Evolutionary conservation across 2,113 vertebrate species (phyloP).

Genomic region (Notothenia rossii): DNA sequence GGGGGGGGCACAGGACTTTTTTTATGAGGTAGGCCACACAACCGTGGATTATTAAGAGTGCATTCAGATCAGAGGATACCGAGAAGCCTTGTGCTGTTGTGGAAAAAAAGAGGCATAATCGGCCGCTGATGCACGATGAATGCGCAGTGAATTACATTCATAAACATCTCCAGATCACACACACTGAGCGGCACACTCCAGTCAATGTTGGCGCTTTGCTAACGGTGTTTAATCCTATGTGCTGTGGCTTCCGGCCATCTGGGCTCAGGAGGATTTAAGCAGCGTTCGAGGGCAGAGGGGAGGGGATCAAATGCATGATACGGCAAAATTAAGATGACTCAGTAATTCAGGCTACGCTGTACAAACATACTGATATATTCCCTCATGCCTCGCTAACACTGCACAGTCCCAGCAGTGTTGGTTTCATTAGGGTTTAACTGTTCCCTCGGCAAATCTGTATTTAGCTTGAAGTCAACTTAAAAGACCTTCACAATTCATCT

Average conservation of each 20-base stretch:
- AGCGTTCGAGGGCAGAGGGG: constrained; percentile 43
- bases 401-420: background rate
- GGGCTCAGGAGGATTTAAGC: constrained; percentile 52
- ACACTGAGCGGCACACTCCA: constrained; percentile 24
- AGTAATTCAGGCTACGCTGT: constrained; percentile 33
- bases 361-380: constrained; percentile 17
- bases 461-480: background rate
- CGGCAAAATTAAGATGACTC: constrained; percentile 56
- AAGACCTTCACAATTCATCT: background rate
- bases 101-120: constrained; percentile 15
- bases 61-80: constrained; percentile 37
- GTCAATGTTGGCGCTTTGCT: constrained; percentile 44
- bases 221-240: constrained; percentile 61
- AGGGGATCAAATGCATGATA: constrained; percentile 70
- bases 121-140: constrained; percentile 29
- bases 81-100: constrained; percentile 1
- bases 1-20: constrained; percentile 40
- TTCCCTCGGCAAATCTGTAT: background rate
- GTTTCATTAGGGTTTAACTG: background rate
- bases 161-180: constrained; percentile 38
- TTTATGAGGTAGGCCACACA: constrained; percentile 48
- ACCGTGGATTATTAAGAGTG: constrained; percentile 25
- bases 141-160: constrained; percentile 31
- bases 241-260: constrained; percentile 66
- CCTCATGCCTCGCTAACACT: background rate